A percentile compares a stretch with the other conserved stretches of the same genome.
phyloP scores from a whole-genome alignment of 2,888 invertebrate genomes.

The Hirtodrosophila trivittata region DNA sequence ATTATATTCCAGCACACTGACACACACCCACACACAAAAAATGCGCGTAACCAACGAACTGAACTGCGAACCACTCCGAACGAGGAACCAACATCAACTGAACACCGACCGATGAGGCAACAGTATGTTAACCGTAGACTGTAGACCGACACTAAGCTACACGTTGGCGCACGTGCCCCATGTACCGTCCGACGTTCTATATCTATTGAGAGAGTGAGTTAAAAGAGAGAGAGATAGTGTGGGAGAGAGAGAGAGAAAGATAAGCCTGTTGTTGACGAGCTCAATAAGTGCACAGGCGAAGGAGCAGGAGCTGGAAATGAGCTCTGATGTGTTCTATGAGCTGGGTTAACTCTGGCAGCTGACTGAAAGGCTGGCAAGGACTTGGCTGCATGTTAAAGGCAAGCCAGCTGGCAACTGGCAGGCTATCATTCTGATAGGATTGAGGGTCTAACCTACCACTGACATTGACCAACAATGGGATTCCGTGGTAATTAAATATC shows the following conservation, averaged over 20 bases:
- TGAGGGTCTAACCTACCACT: slow-evolving; percentile 4
- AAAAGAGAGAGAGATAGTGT: slow-evolving; percentile 1
- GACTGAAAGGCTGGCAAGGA: slow-evolving; percentile 62
- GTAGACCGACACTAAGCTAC: slow-evolving; percentile 12
- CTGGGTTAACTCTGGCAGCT: slow-evolving; percentile 35
- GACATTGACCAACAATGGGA: slow-evolving; percentile 24
- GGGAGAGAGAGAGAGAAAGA: slow-evolving; percentile 8
- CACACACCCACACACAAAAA: slow-evolving; percentile 10
- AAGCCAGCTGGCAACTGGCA: neutral
- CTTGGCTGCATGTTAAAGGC: slow-evolving; percentile 43
- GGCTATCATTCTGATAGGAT: no score
- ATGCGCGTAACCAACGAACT: slow-evolving; percentile 32
- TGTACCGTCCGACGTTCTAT: slow-evolving; percentile 26
- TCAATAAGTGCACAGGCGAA: slow-evolving; percentile 48
- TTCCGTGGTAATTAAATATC: slow-evolving; percentile 46
- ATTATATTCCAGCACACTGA: slow-evolving; percentile 22
- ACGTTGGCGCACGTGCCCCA: slow-evolving; percentile 62
- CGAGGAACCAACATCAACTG: slow-evolving; percentile 76
- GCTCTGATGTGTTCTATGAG: slow-evolving; percentile 2
- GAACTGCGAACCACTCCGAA: slow-evolving; percentile 64
- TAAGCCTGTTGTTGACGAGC: slow-evolving; percentile 23
- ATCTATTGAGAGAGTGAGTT: neutral
- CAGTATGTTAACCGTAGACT: slow-evolving; percentile 1
- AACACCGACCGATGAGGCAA: slow-evolving; percentile 35
- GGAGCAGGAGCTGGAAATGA: slow-evolving; percentile 2